These are phyloP conservation scores for Rhombomys opimus DNA, from an alignment of 2,113 vertebrate genomes.

Conservation along the genomic window DNA sequence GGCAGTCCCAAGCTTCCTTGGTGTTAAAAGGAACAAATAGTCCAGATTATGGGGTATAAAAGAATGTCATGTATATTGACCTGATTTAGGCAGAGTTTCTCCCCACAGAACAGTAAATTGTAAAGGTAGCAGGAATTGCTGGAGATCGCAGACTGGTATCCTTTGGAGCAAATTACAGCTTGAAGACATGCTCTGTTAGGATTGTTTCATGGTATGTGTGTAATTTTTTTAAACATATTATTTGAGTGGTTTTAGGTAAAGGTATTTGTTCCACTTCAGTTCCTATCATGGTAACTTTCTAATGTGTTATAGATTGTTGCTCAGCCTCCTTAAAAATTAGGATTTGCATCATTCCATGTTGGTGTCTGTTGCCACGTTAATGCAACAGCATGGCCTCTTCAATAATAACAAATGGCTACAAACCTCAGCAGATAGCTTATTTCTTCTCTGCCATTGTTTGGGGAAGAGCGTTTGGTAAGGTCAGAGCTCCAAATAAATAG, in stretches of 20 bases:
- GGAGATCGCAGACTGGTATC: not conserved
- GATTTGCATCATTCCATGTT: not conserved
- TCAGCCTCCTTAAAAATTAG: not conserved
- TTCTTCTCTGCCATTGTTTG: not conserved
- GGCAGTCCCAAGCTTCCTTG: not conserved
- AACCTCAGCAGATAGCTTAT: not conserved
- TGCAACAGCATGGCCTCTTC: not conserved
- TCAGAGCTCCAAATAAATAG: not conserved
- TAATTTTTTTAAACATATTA: not conserved
- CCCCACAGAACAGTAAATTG: not conserved
- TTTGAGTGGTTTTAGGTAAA: not conserved
- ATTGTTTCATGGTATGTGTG: accelerated
- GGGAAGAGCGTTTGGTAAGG: not conserved
- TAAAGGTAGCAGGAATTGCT: not conserved
- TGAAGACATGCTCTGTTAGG: not conserved
- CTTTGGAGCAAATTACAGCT: not conserved
- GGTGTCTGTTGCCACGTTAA: not conserved
- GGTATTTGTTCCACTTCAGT: not conserved
- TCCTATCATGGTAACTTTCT: not conserved
- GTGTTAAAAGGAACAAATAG: not conserved
- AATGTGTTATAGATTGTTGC: not conserved
- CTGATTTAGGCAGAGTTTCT: not conserved
- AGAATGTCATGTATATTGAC: not conserved
- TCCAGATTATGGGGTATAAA: not conserved
- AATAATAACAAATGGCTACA: not conserved